These are phyloP conservation scores for Heterodera carotae DNA, from an alignment of 1,140 invertebrate genomes.

Conservation along the genomic window DNA sequence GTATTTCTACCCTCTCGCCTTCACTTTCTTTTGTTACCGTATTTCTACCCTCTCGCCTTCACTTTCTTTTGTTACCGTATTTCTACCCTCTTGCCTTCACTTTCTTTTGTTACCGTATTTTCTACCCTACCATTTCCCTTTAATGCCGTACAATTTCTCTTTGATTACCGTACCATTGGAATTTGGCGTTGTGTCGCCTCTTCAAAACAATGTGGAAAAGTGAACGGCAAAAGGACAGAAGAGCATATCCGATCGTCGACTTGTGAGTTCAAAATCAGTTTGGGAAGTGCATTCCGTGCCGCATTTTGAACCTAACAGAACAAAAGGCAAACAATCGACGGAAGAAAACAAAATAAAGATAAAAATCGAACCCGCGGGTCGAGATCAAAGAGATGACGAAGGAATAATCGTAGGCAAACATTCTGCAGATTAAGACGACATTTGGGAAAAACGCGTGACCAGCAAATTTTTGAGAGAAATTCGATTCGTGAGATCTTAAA, in stretches of 20 bases:
- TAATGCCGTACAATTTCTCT: no score
- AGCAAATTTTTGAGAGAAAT: constrained; percentile 38
- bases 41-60: no score
- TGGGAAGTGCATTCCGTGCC: constrained; percentile 23
- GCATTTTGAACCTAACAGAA: constrained; percentile 26
- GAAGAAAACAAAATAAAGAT: background rate
- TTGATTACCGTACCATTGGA: constrained; percentile 35
- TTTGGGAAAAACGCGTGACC: constrained; percentile 22
- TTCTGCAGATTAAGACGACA: constrained; percentile 22
- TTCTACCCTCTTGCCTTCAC: no score
- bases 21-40: no score
- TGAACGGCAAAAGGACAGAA: background rate
- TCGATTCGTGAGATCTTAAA: constrained; percentile 35
- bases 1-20: no score
- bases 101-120: no score
- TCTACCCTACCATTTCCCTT: no score
- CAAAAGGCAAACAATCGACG: background rate
- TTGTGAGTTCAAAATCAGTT: constrained; percentile 31
- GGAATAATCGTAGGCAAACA: constrained; percentile 14
- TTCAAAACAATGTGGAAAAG: constrained; percentile 33
- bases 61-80: no score
- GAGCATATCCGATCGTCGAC: background rate
- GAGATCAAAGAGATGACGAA: constrained; percentile 32
- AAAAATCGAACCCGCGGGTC: constrained; percentile 24
- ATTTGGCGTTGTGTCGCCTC: background rate